Evolutionary conservation across 2,888 invertebrate genomes (phyloP).

Genomic region (Yponomeuta plumbellus): DNA sequence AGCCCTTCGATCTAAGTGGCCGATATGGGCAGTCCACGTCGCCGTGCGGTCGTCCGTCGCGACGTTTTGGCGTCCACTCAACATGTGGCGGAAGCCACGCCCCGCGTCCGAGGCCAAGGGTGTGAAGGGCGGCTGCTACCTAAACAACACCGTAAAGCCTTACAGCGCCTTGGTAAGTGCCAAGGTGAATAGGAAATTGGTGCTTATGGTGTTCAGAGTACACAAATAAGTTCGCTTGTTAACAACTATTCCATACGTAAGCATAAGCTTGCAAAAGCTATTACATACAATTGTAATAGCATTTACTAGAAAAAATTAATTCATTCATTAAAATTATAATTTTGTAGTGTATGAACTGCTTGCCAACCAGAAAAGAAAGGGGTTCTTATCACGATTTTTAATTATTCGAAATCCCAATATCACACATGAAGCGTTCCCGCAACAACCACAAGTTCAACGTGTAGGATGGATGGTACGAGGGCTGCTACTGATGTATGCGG

Average conservation of each 20-base stretch:
- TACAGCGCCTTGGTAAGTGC: neutral
- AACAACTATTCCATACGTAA: neutral
- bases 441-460: too few species aligned
- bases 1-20: too few species aligned
- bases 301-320: too few species aligned
- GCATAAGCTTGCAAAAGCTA: neutral
- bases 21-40: neutral
- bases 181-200: neutral
- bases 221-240: neutral
- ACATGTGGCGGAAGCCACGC: conserved; percentile 32
- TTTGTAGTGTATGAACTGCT: too few species aligned
- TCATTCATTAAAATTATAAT: too few species aligned
- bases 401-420: too few species aligned
- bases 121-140: conserved; percentile 40
- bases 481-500: too few species aligned
- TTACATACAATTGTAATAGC: too few species aligned
- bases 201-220: neutral
- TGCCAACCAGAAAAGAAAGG: too few species aligned
- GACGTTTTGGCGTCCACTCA: conserved; percentile 45
- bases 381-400: too few species aligned
- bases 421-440: too few species aligned
- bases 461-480: too few species aligned
- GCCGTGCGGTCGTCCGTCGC: neutral
- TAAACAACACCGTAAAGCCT: conserved; percentile 24
- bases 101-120: conserved; percentile 34